phyloP scores from a whole-genome alignment of 2,888 invertebrate species.

The Cheilosia pagana region DNA sequence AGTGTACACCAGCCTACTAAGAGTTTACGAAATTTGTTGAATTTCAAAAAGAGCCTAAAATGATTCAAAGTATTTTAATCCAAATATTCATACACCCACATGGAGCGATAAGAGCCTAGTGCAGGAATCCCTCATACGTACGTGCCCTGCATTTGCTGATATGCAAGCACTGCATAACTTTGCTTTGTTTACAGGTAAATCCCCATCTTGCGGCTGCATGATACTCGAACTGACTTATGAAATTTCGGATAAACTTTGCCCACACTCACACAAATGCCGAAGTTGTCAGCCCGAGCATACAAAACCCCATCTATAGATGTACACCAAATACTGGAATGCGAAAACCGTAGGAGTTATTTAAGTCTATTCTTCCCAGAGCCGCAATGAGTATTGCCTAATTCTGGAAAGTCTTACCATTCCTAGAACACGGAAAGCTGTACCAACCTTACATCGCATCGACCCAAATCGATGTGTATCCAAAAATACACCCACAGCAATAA shows the following conservation, averaged over 20 bases:
- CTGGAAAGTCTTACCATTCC: slow-evolving; percentile 49
- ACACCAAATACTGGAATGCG: slow-evolving; percentile 31
- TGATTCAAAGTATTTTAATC: slow-evolving; percentile 20
- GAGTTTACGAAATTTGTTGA: slow-evolving; percentile 52
- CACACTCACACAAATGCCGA: slow-evolving; percentile 34
- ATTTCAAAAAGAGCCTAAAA: slow-evolving; percentile 44
- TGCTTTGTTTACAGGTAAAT: slow-evolving; percentile 35
- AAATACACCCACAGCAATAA: slow-evolving; percentile 40
- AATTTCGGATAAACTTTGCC: slow-evolving; percentile 53
- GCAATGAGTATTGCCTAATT: slow-evolving; percentile 52
- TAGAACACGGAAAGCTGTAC: neutral
- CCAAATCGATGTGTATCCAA: slow-evolving; percentile 52
- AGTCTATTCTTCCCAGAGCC: slow-evolving; percentile 22
- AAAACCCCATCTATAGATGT: slow-evolving; percentile 23
- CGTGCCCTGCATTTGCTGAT: slow-evolving; percentile 19
- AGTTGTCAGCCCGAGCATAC: slow-evolving; percentile 10
- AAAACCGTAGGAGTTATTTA: slow-evolving; percentile 60
- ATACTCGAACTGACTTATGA: slow-evolving; percentile 58
- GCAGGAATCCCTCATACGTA: slow-evolving; percentile 19
- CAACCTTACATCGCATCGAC: slow-evolving; percentile 47
- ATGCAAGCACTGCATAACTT: slow-evolving; percentile 57
- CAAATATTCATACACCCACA: slow-evolving; percentile 7
- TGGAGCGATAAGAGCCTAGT: slow-evolving; percentile 9
- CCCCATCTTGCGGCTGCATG: slow-evolving; percentile 37
- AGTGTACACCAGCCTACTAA: slow-evolving; percentile 10